These are phyloP conservation scores for Lutraria lutraria DNA, from an alignment of 2,888 invertebrate genomes.

Conservation along the genomic window DNA sequence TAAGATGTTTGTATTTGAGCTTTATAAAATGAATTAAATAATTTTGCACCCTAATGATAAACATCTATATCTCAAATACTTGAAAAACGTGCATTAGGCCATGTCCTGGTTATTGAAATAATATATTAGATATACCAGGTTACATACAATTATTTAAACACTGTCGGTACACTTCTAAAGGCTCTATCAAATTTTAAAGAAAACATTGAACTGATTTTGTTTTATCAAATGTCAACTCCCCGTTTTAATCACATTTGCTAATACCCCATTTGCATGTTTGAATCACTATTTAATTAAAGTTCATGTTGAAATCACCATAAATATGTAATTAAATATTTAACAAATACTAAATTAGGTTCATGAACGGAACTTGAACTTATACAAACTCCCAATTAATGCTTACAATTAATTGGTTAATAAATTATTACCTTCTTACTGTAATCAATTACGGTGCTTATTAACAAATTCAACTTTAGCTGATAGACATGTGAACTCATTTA, in stretches of 20 bases:
- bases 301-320: background rate
- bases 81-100: background rate
- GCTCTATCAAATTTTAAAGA: background rate
- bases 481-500: background rate
- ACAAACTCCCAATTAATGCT: conserved; percentile 2
- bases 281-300: background rate
- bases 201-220: background rate
- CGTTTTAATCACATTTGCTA: background rate
- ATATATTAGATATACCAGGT: background rate
- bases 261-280: background rate
- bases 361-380: conserved; percentile 3
- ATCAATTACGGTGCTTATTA: background rate
- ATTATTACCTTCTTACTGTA: background rate
- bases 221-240: background rate
- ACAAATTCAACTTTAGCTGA: background rate
- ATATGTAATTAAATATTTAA: conserved; percentile 10
- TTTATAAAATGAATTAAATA: too few relatives aligned
- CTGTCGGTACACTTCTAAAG: background rate
- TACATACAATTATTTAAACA: background rate
- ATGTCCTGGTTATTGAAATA: background rate
- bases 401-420: conserved; percentile 5
- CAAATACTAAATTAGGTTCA: conserved; percentile 15
- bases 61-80: background rate
- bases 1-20: too few relatives aligned
- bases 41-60: background rate